These are phyloP conservation scores for Deroplatys truncata DNA, from an alignment of 2,888 invertebrate genomes.

Conservation along the genomic window DNA sequence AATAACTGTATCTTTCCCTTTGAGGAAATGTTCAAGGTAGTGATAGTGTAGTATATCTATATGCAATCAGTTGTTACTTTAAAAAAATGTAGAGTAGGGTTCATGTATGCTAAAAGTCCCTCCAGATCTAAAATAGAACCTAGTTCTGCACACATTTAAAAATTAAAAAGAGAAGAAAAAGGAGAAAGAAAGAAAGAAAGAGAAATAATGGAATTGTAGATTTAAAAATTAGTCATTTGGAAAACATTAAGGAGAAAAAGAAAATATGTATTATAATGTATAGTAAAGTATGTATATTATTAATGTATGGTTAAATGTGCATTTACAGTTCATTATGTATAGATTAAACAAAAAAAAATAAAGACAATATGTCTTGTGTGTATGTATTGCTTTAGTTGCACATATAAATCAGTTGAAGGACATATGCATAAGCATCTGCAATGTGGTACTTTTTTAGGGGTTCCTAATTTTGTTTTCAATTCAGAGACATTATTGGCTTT, in stretches of 20 bases:
- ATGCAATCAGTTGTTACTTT: background rate
- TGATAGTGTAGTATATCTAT: background rate
- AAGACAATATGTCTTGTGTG: background rate
- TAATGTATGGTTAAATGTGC: background rate
- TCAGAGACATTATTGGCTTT: background rate
- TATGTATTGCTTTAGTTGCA: background rate
- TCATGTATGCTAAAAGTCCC: background rate
- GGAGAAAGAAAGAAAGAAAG: background rate
- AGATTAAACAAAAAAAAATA: background rate
- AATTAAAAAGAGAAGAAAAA: background rate
- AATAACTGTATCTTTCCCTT: background rate
- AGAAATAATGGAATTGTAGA: background rate
- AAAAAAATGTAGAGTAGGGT: background rate
- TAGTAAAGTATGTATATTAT: constrained; percentile 9
- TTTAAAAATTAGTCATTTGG: background rate
- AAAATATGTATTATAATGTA: constrained; percentile 21
- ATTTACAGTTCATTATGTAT: background rate
- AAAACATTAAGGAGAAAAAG: background rate
- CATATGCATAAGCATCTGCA: background rate
- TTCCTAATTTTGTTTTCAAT: background rate
- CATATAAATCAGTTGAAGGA: background rate
- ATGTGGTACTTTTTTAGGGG: background rate
- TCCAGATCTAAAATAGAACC: background rate
- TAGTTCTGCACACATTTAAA: background rate
- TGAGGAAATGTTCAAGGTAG: background rate